These are phyloP conservation scores for Caenorhabditis drosophilae DNA, from an alignment of 2,888 invertebrate genomes.

Conservation along the genomic window DNA sequence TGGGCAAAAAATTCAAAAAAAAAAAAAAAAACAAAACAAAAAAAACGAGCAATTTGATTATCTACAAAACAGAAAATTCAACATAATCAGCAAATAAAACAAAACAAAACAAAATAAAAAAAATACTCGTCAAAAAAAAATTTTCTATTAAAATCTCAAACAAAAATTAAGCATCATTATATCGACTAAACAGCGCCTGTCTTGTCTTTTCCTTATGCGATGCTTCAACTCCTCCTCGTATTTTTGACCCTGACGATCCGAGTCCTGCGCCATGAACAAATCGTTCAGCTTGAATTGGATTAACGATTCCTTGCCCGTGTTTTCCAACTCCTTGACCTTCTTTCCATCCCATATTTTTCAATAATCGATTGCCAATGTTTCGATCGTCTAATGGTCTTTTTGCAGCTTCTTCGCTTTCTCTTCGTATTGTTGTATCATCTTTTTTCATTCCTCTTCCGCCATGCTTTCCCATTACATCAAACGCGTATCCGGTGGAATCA, in stretches of 20 bases:
- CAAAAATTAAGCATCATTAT: too few relatives aligned
- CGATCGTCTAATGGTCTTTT: slow-evolving; percentile 69
- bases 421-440: slow-evolving; percentile 19
- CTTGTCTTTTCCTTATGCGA: slow-evolving; percentile 49
- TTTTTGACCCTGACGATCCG: slow-evolving; percentile 47
- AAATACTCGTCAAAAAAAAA: too few relatives aligned
- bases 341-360: slow-evolving; percentile 99
- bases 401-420: slow-evolving; percentile 46
- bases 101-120: too few relatives aligned
- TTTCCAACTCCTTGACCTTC: slow-evolving; percentile 94
- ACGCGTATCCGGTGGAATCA: slow-evolving; percentile 32
- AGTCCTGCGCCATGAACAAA: slow-evolving; percentile 63
- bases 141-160: too few relatives aligned
- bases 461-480: slow-evolving; percentile 28
- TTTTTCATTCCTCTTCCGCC: slow-evolving; percentile 1
- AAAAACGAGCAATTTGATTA: too few relatives aligned
- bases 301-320: slow-evolving; percentile 77
- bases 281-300: slow-evolving; percentile 63
- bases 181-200: slow-evolving; percentile 48
- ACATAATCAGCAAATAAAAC: too few relatives aligned
- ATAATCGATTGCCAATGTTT: slow-evolving; percentile 89
- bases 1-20: too few relatives aligned
- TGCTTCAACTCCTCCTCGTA: slow-evolving; percentile 36
- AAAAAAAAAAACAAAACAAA: too few relatives aligned
- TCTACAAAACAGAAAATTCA: too few relatives aligned